Percentiles rank a stretch among this genome's conserved stretches.
Conservation (phyloP, 2,113 vertebrate species). For the Tor tambroides region DNA sequence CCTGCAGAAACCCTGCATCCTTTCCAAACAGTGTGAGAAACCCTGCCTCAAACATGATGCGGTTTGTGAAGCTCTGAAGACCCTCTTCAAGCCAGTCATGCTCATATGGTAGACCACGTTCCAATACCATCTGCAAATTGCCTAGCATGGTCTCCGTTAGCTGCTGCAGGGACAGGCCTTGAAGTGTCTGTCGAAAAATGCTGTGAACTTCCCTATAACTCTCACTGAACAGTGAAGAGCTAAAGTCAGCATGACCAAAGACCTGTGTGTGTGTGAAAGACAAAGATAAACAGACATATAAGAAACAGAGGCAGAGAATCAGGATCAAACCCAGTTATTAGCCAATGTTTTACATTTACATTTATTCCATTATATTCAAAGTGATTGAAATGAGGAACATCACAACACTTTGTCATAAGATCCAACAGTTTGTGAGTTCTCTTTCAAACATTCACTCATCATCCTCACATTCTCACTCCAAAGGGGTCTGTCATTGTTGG, state of each 20-base stretch:
- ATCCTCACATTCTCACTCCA: too few relatives aligned
- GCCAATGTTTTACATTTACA: not conserved
- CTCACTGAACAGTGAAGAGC: slow-evolving; percentile 39
- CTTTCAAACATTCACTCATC: not conserved
- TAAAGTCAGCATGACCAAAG: slow-evolving; percentile 65
- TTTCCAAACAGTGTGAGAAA: slow-evolving; percentile 66
- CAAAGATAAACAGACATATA: slow-evolving; percentile 17
- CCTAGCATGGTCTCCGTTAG: slow-evolving; percentile 59
- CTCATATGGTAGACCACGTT: not conserved
- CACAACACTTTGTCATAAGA: not conserved
- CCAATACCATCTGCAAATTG: slow-evolving; percentile 61
- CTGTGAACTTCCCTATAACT: slow-evolving; percentile 59
- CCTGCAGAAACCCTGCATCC: slow-evolving; percentile 14
- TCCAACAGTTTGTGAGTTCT: not conserved
- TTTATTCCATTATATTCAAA: not conserved
- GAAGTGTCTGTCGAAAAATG: slow-evolving; percentile 64
- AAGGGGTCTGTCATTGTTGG: too few relatives aligned
- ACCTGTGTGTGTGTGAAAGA: slow-evolving; percentile 46
- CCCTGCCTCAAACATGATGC: slow-evolving; percentile 69
- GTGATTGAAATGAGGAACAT: not conserved
- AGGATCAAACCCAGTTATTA: not conserved
- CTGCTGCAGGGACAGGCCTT: slow-evolving; percentile 56
- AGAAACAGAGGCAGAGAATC: not conserved
- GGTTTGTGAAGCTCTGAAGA: slow-evolving; percentile 61
- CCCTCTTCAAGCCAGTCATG: slow-evolving; percentile 58